Base-by-base conservation (phyloP, 2,797 vertebrate genomes). In the Huso huso region DNA sequence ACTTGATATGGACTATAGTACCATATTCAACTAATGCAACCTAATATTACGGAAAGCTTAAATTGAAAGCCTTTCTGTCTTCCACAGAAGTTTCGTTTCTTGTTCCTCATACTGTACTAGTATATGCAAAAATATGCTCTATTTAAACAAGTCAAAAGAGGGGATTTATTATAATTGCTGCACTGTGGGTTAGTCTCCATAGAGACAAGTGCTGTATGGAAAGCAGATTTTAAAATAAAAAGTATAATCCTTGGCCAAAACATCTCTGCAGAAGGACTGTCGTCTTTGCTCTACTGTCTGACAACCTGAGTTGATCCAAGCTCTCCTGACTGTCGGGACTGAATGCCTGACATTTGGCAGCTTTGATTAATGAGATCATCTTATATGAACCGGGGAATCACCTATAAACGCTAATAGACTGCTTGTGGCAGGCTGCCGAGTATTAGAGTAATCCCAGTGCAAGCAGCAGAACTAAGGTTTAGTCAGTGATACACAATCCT, bases 121-220 rank as follows among this genome's bases (percentile, higher is more conserved):
- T 78, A 76, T 73, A 71, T 75, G 71, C 72, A 76, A 70, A 77
- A 75, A 79, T 63, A 79, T 64, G 65, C 81, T 78, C 74, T 75
- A 76, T 72, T 70, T 63, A 63, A 75, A 78, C 78, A 67, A 79
- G 84, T 82, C 82, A 84, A 76, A 70, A 70, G 8, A 74, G 73
- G 78, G 75, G 66, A 87, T 87, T 88, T 86, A 87, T 85, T 83
- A 79, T 37, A 37, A 37, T 37, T 83, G 79, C 82, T 80, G 82
- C 80, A 77, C 83, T 82, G 82, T 79, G 69, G 70, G 77, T 77
- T 79, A 79, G 80, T 81, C 79, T 85, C 76, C 74, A 73, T 76
- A 72, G 78, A 84, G 75, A 77, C 76, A 79, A 83, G 78, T 60
- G 68, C 76, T 83, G 86, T 87, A 88, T 88, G 80, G 78, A 87